These are phyloP conservation scores for Isichthys henryi DNA, from an alignment of 2,113 vertebrate species.

Conservation along the genomic window DNA sequence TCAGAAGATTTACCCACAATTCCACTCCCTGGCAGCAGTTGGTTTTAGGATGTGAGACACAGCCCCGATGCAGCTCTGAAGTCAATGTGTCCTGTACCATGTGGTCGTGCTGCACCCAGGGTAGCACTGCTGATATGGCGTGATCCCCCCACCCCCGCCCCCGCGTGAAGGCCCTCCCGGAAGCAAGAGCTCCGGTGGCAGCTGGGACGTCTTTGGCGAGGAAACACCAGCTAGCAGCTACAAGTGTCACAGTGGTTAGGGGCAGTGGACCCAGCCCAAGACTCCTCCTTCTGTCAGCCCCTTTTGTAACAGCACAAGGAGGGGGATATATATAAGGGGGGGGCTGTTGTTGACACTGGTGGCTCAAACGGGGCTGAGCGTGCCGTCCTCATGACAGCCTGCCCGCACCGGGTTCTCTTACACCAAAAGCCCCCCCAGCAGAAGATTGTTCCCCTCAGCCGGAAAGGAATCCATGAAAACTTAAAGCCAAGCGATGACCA, in stretches of 20 bases:
- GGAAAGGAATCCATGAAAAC: neutral
- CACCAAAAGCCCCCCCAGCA: neutral
- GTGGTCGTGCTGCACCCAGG: neutral
- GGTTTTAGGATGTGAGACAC: neutral
- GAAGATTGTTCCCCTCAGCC: neutral
- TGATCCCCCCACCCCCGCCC: neutral
- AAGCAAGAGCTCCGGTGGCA: neutral
- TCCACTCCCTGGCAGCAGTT: neutral
- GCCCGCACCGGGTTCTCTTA: neutral
- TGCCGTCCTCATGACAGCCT: neutral
- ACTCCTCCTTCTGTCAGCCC: neutral
- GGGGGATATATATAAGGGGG: neutral
- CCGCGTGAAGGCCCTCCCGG: neutral
- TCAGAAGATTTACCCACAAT: neutral
- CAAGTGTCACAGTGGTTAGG: neutral
- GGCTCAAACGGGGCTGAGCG: neutral
- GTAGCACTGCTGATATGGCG: neutral
- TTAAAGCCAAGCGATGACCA: neutral
- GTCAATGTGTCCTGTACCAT: neutral
- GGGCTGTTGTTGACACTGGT: neutral
- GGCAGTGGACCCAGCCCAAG: neutral
- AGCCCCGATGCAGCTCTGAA: neutral
- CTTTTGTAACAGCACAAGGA: neutral
- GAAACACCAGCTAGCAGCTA: neutral
- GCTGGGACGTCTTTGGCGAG: neutral